Conservation (phyloP, 2,113 vertebrate genomes). For the Struthidea cinerea region DNA sequence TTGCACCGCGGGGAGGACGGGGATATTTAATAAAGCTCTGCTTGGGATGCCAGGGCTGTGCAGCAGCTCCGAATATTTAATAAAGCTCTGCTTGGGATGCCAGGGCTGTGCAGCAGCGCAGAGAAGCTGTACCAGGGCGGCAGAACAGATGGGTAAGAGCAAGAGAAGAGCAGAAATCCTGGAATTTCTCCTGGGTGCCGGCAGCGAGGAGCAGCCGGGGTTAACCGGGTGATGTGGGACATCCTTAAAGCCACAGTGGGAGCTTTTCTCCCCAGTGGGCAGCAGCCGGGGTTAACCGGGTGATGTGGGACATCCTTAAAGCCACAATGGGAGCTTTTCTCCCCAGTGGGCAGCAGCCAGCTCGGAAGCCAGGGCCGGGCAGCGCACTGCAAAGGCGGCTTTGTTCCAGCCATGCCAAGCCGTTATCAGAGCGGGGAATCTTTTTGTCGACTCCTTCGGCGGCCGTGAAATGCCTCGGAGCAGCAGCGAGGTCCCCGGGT, state of each 20-base stretch:
- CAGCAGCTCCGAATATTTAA: neutral
- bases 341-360: conserved; percentile 44
- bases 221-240: conserved; percentile 53
- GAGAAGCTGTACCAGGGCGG: neutral
- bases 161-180: neutral
- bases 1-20: neutral
- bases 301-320: conserved; percentile 67
- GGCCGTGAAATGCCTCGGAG: neutral
- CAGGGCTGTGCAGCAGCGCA: neutral
- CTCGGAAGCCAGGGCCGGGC: conserved; percentile 60
- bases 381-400: conserved; percentile 49
- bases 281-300: conserved; percentile 45
- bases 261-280: conserved; percentile 42
- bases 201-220: conserved; percentile 8
- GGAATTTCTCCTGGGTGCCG: neutral
- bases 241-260: conserved; percentile 66
- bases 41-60: neutral
- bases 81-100: neutral
- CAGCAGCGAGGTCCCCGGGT: neutral
- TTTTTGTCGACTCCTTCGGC: neutral
- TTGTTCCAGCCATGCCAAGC: conserved; percentile 58
- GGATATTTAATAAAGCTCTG: neutral
- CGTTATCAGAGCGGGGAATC: conserved; percentile 47
- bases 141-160: neutral
- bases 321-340: conserved; percentile 57